A percentile compares a stretch with the other conserved stretches of the same genome.
Evolutionary conservation across 2,888 invertebrate species (phyloP).

Genomic region (Deroplatys truncata): DNA sequence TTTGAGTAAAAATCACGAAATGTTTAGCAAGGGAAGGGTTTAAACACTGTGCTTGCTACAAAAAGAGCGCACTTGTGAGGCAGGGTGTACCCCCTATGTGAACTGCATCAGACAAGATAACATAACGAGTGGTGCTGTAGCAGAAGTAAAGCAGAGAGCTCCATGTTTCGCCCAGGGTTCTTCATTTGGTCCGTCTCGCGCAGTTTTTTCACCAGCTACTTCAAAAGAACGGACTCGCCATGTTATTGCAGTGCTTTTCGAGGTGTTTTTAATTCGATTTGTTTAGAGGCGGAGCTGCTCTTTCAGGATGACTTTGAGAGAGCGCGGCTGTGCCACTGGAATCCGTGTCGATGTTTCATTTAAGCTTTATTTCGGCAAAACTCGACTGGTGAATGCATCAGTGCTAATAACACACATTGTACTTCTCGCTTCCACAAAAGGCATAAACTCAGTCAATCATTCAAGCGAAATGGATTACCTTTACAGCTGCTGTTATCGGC

Average conservation of each 20-base stretch:
- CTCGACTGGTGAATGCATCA: neutral
- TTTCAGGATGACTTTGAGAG: neutral
- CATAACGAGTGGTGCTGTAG: neutral
- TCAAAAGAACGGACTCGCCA: neutral
- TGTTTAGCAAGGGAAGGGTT: no score
- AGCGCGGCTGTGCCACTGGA: neutral
- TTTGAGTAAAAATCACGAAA: no score
- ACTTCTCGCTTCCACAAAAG: no score
- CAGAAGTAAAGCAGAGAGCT: no score
- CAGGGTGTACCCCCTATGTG: neutral
- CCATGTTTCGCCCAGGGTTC: neutral
- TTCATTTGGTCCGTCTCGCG: neutral
- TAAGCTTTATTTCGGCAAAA: neutral
- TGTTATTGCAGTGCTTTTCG: neutral
- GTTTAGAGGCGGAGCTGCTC: neutral
- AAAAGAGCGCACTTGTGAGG: neutral
- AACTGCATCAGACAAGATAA: neutral
- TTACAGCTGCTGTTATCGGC: no score
- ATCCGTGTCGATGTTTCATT: neutral
- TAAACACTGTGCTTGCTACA: no score
- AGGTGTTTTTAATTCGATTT: neutral
- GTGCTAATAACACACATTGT: neutral
- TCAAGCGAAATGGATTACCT: no score
- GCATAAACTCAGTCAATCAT: no score
- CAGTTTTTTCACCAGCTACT: neutral